phyloP scores from a whole-genome alignment of 2,113 vertebrate genomes.

The Ovis canadensis region DNA sequence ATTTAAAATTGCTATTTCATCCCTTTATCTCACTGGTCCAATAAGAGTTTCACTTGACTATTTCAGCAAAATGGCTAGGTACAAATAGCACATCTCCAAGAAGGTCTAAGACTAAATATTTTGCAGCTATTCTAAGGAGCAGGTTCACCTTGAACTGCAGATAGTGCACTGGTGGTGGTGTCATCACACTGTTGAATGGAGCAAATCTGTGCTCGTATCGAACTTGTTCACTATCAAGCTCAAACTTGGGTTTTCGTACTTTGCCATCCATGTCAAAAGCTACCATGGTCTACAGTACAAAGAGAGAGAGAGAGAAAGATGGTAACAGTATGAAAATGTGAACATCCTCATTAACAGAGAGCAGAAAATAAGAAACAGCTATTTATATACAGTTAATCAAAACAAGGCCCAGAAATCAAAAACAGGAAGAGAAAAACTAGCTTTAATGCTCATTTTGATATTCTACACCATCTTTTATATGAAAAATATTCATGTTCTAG shows the following conservation, averaged over 20 bases:
- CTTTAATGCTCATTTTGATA: neutral
- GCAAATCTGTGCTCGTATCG: slow-evolving; percentile 98
- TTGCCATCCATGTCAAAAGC: slow-evolving; percentile 99
- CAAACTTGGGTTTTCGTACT: slow-evolving; percentile 97
- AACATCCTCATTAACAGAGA: neutral
- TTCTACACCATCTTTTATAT: neutral
- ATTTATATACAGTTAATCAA: neutral
- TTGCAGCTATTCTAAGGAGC: neutral
- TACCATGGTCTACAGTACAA: slow-evolving; percentile 91
- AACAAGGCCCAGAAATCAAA: neutral
- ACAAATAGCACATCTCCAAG: neutral
- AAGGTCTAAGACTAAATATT: neutral
- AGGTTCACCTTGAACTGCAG: slow-evolving; percentile 94
- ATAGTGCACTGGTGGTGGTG: slow-evolving; percentile 97
- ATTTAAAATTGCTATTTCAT: neutral
- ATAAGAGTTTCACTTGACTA: neutral
- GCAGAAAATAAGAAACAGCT: neutral
- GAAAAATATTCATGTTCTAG: neutral
- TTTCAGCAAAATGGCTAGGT: neutral
- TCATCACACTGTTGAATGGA: slow-evolving; percentile 98
- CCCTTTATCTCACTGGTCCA: neutral
- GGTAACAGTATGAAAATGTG: neutral
- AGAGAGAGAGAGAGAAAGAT: neutral
- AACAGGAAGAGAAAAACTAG: slow-evolving; percentile 14
- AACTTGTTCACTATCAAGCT: slow-evolving; percentile 97